Conservation (phyloP, 30 jellyfish, hydroid and myxozoan species). For the Pseudorhiza aurosa region DNA sequence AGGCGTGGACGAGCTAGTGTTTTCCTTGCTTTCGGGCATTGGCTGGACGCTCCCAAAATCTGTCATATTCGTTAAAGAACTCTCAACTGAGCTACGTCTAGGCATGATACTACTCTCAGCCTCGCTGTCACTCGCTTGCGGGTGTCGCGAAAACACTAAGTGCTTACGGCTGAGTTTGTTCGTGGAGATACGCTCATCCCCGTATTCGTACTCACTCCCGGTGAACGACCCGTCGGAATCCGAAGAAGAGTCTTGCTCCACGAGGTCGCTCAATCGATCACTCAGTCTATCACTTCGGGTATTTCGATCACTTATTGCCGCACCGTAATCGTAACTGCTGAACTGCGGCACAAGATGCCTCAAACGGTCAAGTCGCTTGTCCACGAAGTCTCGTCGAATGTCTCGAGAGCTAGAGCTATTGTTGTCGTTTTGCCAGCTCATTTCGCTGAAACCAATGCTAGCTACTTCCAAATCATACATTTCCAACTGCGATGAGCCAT, state of each 20-base stretch:
- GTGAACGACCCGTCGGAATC: conserved; percentile 89
- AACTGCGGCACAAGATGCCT: conserved; percentile 53
- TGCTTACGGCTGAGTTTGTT: conserved; percentile 53
- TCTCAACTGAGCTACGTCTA: conserved; percentile 30
- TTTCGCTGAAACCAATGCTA: conserved; percentile 86
- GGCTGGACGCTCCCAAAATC: conserved; percentile 48
- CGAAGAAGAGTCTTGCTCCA: conserved; percentile 61
- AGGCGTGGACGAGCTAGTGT: conserved; percentile 9
- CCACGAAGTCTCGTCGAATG: conserved; percentile 45
- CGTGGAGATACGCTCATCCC: conserved; percentile 62
- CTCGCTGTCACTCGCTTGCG: conserved; percentile 39
- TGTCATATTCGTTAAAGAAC: conserved; percentile 48
- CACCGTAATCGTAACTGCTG: conserved; percentile 19
- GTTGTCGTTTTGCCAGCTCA: conserved; percentile 90
- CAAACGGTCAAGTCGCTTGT: conserved; percentile 39
- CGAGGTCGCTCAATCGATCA: conserved; percentile 61
- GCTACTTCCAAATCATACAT: conserved; percentile 84
- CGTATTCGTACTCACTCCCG: conserved; percentile 84
- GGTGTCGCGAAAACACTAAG: conserved; percentile 49
- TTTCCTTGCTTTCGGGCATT: not conserved
- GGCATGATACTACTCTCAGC: conserved; percentile 38
- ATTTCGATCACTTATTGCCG: conserved; percentile 54
- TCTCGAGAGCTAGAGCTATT: conserved; percentile 48
- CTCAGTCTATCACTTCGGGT: conserved; percentile 39
- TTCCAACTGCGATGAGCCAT: conserved; percentile 75